phyloP scores from a whole-genome alignment of 2,888 invertebrate species.

The Chrysolina oricalcia region DNA sequence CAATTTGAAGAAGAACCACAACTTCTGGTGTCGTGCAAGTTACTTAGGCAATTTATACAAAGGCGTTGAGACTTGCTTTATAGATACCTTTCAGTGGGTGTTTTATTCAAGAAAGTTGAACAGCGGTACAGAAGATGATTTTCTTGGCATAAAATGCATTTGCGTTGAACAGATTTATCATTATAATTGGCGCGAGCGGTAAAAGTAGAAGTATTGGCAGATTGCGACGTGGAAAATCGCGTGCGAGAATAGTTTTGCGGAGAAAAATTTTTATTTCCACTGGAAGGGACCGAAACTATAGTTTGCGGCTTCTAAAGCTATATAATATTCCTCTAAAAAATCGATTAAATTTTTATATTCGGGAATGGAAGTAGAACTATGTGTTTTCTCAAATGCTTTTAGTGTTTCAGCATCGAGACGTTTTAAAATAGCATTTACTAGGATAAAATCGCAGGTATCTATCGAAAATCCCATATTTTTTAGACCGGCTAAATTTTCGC shows the following conservation, averaged over 20 bases:
- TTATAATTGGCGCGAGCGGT: too few relatives aligned
- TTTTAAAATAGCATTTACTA: not conserved
- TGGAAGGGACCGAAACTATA: not conserved
- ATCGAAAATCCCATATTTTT: not conserved
- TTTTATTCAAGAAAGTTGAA: too few relatives aligned
- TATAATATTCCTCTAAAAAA: not conserved
- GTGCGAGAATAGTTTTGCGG: too few relatives aligned
- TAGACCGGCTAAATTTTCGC: too few relatives aligned
- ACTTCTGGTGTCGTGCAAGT: too few relatives aligned
- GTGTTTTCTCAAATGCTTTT: constrained; percentile 4
- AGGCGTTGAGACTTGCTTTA: constrained; percentile 2
- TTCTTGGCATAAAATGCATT: too few relatives aligned
- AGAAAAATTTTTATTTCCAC: too few relatives aligned
- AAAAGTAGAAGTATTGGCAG: too few relatives aligned
- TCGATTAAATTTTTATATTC: not conserved
- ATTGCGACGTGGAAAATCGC: too few relatives aligned
- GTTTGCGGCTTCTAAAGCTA: constrained; percentile 2
- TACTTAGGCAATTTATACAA: constrained; percentile 10
- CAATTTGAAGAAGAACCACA: too few relatives aligned
- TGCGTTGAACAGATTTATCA: too few relatives aligned
- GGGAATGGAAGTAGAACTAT: not conserved
- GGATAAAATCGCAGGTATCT: not conserved
- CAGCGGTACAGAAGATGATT: too few relatives aligned
- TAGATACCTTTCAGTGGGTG: not conserved
- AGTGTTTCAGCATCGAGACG: constrained; percentile 1